phyloP scores from a whole-genome alignment of 2,113 vertebrate genomes.

The Rhizomys pruinosus region DNA sequence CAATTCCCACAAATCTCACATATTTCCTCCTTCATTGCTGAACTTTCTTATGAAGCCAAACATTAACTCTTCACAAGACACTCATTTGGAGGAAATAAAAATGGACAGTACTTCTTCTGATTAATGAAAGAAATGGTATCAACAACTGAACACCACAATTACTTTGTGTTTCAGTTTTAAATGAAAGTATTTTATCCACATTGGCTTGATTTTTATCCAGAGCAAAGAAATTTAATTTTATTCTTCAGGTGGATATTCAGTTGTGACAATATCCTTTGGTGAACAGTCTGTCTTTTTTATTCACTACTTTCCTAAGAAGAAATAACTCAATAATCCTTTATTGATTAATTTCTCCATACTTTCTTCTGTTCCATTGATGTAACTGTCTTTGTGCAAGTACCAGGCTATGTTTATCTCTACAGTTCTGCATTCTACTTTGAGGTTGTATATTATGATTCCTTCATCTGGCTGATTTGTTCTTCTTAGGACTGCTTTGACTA shows the following conservation, averaged over 20 bases:
- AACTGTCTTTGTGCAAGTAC: too few relatives aligned
- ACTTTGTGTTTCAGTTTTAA: not conserved
- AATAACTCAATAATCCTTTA: too few relatives aligned
- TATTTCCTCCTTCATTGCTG: not conserved
- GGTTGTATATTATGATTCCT: too few relatives aligned
- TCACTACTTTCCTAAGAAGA: too few relatives aligned
- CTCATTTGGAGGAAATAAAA: not conserved
- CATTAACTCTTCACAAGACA: not conserved
- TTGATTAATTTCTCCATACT: not conserved
- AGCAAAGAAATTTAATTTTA: not conserved
- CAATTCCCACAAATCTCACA: not conserved
- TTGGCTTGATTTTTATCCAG: not conserved
- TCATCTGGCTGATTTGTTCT: too few relatives aligned
- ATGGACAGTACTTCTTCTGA: not conserved
- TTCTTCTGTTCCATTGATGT: not conserved
- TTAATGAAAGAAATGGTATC: rapidly evolving
- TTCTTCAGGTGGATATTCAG: too few relatives aligned
- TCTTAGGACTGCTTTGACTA: too few relatives aligned
- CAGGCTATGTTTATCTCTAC: not conserved
- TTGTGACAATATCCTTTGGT: not conserved
- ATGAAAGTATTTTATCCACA: not conserved
- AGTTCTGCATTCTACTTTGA: not conserved
- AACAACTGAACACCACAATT: not conserved
- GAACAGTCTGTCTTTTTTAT: too few relatives aligned
- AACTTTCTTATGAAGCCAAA: not conserved